Evolutionary conservation across 2,797 vertebrate species (phyloP), one percentile per base, ranked within the genome.

Genomic region (Rhodeus uyekii): DNA sequence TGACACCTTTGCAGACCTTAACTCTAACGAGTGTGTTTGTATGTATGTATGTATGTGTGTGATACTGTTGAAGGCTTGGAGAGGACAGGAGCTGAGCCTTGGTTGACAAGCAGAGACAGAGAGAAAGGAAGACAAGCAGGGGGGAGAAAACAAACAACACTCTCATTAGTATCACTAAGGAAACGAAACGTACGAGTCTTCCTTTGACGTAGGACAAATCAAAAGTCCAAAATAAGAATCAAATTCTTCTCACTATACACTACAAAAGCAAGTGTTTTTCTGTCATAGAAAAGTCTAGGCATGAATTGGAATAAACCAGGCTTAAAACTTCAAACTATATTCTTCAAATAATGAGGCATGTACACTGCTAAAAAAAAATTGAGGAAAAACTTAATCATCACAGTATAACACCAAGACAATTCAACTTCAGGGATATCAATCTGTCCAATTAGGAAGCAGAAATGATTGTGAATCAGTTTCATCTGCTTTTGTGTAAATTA

Each of bases 161-260:
- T 75, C 82, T 86, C 83, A 85, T 87, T 83, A 80, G 83, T 85
- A 88, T 87, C 83, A 85, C 87, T 86, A 88, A 85, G 88, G 87
- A 88, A 84, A 86, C 80, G 22, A 85, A 86, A 79, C 76, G 69
- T 32, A 81, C 9, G 60, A 83, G 69, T 76, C 77, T 69, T 79
- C 76, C 76, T 84, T 81, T 87, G 88, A 87, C 76, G 38, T 71
- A 81, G 55, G 29, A 81, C 65, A 82, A 85, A 84, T 86, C 67
- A 76, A 87, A 89, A 83, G 63, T 61, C 71, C 78, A 85, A 84
- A 87, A 88, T 85, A 86, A 53, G 29, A 68, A 82, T 86, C 61
- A 14, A 78, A 50, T 76, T n/a, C 65, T 39, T 81, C 79, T 77
- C 50, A 29, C 13, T 60, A n/a, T 65, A 46, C 29, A 60, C 46